Percentiles rank a stretch among this genome's conserved stretches.
Conservation (phyloP, 2,113 vertebrate species). For the Platanista minor region DNA sequence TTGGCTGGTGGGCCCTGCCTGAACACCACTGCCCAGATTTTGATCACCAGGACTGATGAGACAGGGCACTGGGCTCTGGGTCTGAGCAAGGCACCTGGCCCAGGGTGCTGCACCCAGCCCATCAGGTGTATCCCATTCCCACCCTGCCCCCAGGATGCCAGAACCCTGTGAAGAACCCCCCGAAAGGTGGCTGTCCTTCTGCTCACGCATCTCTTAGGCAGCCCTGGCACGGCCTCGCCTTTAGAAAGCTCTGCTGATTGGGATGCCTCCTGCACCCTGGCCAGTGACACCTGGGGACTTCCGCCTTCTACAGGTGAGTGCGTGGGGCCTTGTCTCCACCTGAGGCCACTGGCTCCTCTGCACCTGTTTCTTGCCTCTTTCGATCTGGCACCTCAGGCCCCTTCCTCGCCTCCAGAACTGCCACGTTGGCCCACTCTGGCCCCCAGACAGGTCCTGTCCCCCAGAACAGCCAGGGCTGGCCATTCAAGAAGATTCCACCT, state of each 20-base stretch:
- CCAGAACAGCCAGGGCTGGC: background rate
- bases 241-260: background rate
- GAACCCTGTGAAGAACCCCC: background rate
- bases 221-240: background rate
- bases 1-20: background rate
- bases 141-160: rapidly evolving
- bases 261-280: background rate
- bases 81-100: background rate
- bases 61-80: background rate
- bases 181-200: rapidly evolving
- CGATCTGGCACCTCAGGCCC: background rate
- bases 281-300: background rate
- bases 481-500: background rate
- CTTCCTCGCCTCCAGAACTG: background rate
- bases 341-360: background rate
- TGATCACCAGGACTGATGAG: background rate
- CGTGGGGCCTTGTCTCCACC: background rate
- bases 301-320: background rate
- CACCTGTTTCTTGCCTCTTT: background rate
- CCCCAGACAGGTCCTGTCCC: no score
- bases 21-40: background rate
- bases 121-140: background rate
- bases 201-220: background rate
- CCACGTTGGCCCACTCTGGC: background rate
- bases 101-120: background rate